Percentiles rank a stretch among this genome's conserved stretches.
phyloP scores from a whole-genome alignment of 1,140 invertebrate species.

The Tetramorium simillimum region DNA sequence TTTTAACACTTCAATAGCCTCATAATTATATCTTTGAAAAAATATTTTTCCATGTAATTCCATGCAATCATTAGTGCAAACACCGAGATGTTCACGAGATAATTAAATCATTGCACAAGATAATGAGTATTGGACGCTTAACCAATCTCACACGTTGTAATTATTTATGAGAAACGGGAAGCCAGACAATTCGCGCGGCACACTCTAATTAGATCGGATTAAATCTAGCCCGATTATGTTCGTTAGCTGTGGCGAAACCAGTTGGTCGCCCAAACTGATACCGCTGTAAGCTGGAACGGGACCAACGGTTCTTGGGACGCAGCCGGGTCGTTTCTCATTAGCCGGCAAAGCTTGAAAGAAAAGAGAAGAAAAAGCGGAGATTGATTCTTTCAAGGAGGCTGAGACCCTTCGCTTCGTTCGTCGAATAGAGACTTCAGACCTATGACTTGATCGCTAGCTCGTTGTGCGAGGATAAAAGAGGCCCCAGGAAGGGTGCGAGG shows the following conservation, averaged over 20 bases:
- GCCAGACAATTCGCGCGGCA: background rate
- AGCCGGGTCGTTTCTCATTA: slow-evolving; percentile 63
- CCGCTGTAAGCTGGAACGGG: background rate
- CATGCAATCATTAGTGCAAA: background rate
- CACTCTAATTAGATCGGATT: slow-evolving; percentile 36
- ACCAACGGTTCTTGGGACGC: slow-evolving; percentile 29
- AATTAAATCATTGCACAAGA: background rate
- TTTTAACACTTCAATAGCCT: background rate
- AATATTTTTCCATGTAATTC: background rate
- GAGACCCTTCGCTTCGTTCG: slow-evolving; percentile 48
- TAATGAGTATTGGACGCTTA: background rate
- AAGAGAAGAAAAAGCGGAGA: slow-evolving; percentile 22
- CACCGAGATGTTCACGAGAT: background rate
- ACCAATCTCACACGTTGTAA: background rate
- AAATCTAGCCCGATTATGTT: slow-evolving; percentile 20
- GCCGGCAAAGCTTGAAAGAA: slow-evolving; percentile 34
- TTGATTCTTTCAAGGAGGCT: slow-evolving; percentile 53
- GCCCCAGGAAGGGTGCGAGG: slow-evolving; percentile 33
- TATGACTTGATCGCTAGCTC: slow-evolving; percentile 52
- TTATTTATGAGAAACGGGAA: background rate
- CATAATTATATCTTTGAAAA: background rate
- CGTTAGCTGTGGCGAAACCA: background rate
- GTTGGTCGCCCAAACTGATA: slow-evolving; percentile 15
- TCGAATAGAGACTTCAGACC: slow-evolving; percentile 56
- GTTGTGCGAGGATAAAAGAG: slow-evolving; percentile 53